Conservation (phyloP, 1,140 invertebrate species). For the Paraescarpia echinospica region DNA sequence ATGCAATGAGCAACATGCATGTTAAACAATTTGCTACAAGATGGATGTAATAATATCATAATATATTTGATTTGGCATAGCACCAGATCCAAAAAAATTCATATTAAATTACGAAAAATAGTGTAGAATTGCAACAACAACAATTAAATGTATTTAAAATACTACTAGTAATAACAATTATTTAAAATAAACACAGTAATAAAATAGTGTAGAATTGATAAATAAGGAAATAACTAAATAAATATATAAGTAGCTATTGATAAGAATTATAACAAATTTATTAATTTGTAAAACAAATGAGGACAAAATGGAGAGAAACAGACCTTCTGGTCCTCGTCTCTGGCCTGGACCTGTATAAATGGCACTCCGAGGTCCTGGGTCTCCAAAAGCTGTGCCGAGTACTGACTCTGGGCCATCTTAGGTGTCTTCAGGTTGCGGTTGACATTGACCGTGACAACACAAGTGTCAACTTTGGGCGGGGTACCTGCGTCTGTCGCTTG, state of each 20-base stretch:
- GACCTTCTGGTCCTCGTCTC: conserved; percentile 80
- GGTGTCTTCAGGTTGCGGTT: conserved; percentile 43
- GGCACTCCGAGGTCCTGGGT: conserved; percentile 24
- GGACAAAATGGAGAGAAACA: background rate
- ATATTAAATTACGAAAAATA: too few relatives aligned
- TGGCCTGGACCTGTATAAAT: conserved; percentile 68
- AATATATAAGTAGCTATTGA: too few relatives aligned
- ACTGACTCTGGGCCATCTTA: conserved; percentile 10
- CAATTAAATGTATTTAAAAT: too few relatives aligned
- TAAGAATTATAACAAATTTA: too few relatives aligned
- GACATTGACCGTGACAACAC: conserved; percentile 40
- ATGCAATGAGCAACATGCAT: background rate
- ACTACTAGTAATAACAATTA: too few relatives aligned
- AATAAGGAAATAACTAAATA: too few relatives aligned
- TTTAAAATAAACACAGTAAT: too few relatives aligned
- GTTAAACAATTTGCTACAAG: background rate
- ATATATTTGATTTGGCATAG: too few relatives aligned
- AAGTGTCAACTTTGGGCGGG: conserved; percentile 33
- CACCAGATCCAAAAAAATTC: too few relatives aligned
- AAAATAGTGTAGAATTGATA: too few relatives aligned
- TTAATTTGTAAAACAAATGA: background rate
- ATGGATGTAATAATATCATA: too few relatives aligned
- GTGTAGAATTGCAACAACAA: too few relatives aligned
- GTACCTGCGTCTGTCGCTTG: conserved; percentile 44
- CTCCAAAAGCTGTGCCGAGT: conserved; percentile 10